Evolutionary conservation across 2,888 invertebrate species (phyloP).

Genomic region (Herminia tarsipennalis): DNA sequence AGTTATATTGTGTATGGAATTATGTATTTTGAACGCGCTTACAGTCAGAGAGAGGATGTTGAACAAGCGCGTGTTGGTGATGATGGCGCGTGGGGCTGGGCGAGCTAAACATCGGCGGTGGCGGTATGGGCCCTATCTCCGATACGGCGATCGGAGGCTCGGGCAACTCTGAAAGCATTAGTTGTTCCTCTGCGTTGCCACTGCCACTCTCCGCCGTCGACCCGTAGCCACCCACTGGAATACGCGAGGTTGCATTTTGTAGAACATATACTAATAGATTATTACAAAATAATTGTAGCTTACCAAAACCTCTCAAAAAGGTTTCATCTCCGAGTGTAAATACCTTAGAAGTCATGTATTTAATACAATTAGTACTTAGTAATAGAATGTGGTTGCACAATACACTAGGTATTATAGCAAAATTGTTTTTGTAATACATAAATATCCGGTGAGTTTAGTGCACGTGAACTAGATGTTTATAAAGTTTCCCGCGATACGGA

Average conservation of each 20-base stretch:
- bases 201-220: slow-evolving; percentile 58
- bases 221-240: slow-evolving; percentile 86
- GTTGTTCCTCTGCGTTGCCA: slow-evolving; percentile 74
- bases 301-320: neutral
- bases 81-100: slow-evolving; percentile 88
- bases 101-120: slow-evolving; percentile 98
- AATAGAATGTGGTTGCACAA: too few species aligned
- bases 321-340: too few species aligned
- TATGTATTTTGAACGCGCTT: slow-evolving; percentile 34
- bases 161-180: slow-evolving; percentile 94
- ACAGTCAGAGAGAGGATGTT: slow-evolving; percentile 75
- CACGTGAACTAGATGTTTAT: too few species aligned
- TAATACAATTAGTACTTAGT: too few species aligned
- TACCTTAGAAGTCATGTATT: too few species aligned
- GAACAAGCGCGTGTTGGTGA: slow-evolving; percentile 54
- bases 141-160: slow-evolving; percentile 96
- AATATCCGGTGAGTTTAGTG: too few species aligned
- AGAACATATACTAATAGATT: too few species aligned
- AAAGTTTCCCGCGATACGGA: too few species aligned
- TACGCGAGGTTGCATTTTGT: slow-evolving; percentile 6
- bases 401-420: too few species aligned
- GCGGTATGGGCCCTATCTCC: slow-evolving; percentile 97
- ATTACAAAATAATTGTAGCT: neutral
- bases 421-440: too few species aligned
- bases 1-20: neutral